Conservation (phyloP, 2,113 vertebrate genomes). For the Etheostoma spectabile region DNA sequence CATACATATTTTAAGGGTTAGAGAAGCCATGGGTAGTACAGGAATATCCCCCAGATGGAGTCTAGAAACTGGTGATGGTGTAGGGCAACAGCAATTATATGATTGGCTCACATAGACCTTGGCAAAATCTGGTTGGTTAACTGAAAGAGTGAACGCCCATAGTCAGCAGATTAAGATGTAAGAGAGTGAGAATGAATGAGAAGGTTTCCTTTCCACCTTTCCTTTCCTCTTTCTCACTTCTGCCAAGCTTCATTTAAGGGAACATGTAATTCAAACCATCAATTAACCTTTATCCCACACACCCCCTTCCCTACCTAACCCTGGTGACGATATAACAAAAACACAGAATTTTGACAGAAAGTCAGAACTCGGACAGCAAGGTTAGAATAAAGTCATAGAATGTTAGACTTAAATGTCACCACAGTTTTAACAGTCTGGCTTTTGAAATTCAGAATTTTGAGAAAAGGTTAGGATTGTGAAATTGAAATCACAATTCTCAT, state of each 20-base stretch:
- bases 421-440: background rate
- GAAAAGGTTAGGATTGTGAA: background rate
- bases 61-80: no score
- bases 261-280: background rate
- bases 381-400: background rate
- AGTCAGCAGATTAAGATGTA: no score
- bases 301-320: background rate
- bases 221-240: no score
- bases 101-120: no score
- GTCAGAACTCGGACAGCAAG: background rate
- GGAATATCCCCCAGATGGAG: no score
- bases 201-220: no score
- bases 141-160: no score
- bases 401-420: background rate
- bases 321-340: background rate
- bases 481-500: background rate
- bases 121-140: no score
- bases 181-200: no score
- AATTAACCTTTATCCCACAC: background rate
- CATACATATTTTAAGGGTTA: no score
- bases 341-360: background rate
- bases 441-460: background rate
- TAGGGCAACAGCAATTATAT: no score
- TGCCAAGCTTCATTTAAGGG: background rate
- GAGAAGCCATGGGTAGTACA: no score